Percentiles rank a stretch among this genome's conserved stretches.
Conservation (phyloP, 2,888 invertebrate species). For the Eupithecia subumbrata region DNA sequence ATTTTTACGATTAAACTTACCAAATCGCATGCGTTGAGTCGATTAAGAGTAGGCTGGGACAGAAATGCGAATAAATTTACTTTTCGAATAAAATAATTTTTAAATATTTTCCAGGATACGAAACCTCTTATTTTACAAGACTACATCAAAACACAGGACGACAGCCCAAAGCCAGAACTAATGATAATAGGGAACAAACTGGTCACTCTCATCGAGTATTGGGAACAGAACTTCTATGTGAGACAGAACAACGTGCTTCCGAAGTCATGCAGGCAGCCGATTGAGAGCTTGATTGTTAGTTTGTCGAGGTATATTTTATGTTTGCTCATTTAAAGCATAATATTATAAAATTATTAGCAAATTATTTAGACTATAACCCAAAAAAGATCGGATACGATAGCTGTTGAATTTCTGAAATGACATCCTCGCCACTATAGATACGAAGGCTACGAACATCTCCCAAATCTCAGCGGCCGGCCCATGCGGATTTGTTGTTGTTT, state of each 20-base stretch:
- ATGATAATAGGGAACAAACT: constrained; percentile 73
- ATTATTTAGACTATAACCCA: too few species aligned
- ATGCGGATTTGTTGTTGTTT: too few species aligned
- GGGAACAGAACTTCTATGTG: constrained; percentile 71
- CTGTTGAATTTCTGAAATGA: too few species aligned
- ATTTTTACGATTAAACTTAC: neutral
- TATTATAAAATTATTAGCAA: too few species aligned
- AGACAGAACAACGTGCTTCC: constrained; percentile 49
- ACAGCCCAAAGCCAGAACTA: constrained; percentile 69
- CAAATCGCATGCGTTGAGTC: neutral
- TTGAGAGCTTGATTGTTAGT: constrained; percentile 71
- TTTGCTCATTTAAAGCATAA: too few species aligned
- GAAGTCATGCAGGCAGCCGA: constrained; percentile 56
- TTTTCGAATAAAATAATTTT: constrained; percentile 18
- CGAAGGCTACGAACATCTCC: too few species aligned
- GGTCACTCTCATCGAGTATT: constrained; percentile 73
- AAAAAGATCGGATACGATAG: too few species aligned
- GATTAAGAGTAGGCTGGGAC: too few species aligned
- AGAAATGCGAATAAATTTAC: too few species aligned
- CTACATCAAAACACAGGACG: constrained; percentile 62
- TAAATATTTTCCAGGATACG: constrained; percentile 63
- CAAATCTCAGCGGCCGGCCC: too few species aligned
- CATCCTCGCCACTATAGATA: too few species aligned
- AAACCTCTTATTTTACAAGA: constrained; percentile 69
- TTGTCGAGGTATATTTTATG: constrained; percentile 64